Base-by-base conservation (phyloP, 2,797 vertebrate species). In the Trachurus trachurus region DNA sequence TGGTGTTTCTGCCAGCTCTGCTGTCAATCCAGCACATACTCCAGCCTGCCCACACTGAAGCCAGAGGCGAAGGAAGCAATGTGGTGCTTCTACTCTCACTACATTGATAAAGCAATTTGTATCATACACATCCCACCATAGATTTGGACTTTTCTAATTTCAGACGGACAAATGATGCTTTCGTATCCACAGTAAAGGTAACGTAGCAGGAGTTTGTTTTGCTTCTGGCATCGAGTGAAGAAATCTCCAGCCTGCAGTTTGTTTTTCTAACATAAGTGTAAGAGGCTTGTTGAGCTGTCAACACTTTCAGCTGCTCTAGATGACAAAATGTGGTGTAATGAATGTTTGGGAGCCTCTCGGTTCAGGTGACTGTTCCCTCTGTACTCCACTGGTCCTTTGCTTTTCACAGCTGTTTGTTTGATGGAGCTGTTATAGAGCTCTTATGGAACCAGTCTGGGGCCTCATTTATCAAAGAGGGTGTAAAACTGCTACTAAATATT, bases 361-460 rank as follows among this genome's bases (percentile, higher is more conserved):
- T 61, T 50, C 52, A 19, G 64, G 45, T 59, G 63, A 15, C n/a
- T 29, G 40, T 56, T 70, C 39, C 60, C 63, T 65, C 60, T 63
- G 37, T 67, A 5, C 60, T 54, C 69, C 5, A 22, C 50, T 53
- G 58, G 29, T 83, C 47, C 42, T 13, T 63, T 79, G 13, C 15
- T 52, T 63, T 65, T 71, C 68, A 49, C 34, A 74, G 29, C 50
- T 0, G 64, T 62, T 71, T 69, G 73, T 40, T 53, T 78, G 29
- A 69, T 53, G 47, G 34, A 60, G 66, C 63, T 29, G 37, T 75
- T 65, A 49, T 54, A 65, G 54, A 57, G 64, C 74, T 72, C 71
- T 83, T 63, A 56, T 53, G 37, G 76, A 81, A 75, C 60, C 78
- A 66, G 22, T 49, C 68, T 66, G 58, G n/a, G n/a, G n/a, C n/a